Conservation (phyloP, 2,113 vertebrate species). For the Ctenodactylus gundi region DNA sequence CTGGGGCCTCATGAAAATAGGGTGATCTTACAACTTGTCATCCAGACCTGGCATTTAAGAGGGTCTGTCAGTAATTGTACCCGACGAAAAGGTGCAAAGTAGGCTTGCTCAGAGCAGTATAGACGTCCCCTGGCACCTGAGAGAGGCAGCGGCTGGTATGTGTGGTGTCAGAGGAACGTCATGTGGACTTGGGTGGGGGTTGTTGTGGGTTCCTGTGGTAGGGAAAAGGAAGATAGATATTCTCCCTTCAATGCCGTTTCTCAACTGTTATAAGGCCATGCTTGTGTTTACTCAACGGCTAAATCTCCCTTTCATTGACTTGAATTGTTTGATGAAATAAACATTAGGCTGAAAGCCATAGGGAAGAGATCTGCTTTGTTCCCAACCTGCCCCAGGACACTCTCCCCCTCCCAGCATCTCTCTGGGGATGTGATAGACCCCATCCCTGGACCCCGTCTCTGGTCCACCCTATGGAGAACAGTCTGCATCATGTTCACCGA, state of each 20-base stretch:
- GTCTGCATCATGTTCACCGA: too few relatives aligned
- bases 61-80: neutral
- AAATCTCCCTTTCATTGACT: neutral
- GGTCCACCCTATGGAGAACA: neutral
- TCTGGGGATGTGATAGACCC: neutral
- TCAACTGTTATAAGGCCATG: neutral
- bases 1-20: neutral
- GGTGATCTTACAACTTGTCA: neutral
- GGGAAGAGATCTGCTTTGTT: neutral
- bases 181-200: rapidly evolving
- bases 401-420: neutral
- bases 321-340: conserved; percentile 19
- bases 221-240: neutral
- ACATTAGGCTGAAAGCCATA: neutral
- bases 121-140: too few relatives aligned
- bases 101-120: neutral
- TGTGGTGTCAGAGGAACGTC: neutral
- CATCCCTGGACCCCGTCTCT: neutral
- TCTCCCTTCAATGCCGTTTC: neutral
- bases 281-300: neutral
- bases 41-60: neutral
- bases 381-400: neutral
- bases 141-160: neutral
- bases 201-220: neutral
- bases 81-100: neutral